Percentiles rank a stretch among this genome's conserved stretches.
phyloP scores from a whole-genome alignment of 2,888 invertebrate species.

The Melipona bicolor region DNA sequence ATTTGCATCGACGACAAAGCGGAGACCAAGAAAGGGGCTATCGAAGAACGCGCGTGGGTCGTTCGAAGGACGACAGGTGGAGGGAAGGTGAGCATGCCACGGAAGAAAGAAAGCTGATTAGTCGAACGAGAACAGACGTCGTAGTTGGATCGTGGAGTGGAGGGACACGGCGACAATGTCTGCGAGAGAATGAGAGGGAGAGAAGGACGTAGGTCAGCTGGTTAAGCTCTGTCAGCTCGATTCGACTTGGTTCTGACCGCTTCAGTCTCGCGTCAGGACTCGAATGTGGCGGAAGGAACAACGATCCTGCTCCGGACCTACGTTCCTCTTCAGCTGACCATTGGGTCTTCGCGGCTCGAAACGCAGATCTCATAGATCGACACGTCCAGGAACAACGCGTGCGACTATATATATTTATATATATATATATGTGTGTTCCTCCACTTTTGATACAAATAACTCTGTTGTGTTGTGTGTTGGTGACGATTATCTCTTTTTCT shows the following conservation, averaged over 20 bases:
- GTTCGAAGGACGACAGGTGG: conserved; percentile 47
- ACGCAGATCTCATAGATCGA: background rate
- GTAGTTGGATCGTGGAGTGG: conserved; percentile 32
- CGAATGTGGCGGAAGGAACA: conserved; percentile 76
- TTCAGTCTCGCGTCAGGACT: conserved; percentile 82
- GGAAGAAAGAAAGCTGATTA: conserved; percentile 41
- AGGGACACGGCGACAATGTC: conserved; percentile 23
- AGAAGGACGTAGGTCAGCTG: conserved; percentile 47
- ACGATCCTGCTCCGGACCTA: background rate
- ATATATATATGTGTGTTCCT: background rate
- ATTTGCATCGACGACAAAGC: background rate
- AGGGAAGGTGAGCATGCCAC: conserved; percentile 30
- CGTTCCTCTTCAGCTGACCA: conserved; percentile 18
- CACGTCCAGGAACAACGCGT: background rate
- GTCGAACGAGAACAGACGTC: conserved; percentile 37
- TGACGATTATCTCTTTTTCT: background rate
- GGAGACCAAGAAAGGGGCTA: background rate
- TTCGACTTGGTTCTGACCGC: conserved; percentile 50
- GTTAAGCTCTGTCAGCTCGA: conserved; percentile 39
- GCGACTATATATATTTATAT: background rate
- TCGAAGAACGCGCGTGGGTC: background rate
- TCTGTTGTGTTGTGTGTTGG: conserved; percentile 25
- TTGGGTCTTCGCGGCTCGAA: conserved; percentile 11
- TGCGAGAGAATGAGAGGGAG: conserved; percentile 28
- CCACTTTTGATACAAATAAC: background rate